Evolutionary conservation across 2,797 vertebrate genomes (phyloP), one percentile per base, ranked within the genome.

Genomic region (Melanotaenia trifasciata): DNA sequence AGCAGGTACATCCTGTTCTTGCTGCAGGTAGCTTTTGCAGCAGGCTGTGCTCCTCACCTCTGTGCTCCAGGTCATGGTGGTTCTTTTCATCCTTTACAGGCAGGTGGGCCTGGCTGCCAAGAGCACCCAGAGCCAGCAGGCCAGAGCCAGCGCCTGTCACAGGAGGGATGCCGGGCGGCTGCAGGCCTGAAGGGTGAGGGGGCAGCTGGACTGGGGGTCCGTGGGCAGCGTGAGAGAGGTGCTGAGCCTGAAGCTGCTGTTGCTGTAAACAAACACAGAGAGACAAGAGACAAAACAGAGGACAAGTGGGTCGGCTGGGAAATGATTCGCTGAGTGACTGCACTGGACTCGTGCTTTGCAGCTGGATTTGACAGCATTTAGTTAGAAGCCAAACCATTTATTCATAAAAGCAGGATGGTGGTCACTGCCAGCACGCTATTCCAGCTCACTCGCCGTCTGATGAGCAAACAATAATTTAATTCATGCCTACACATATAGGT

Each of bases 241-340:
- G 97, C 93, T 98, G 97, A 0, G 97, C 97, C 95, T 99, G 97
- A 78, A 98, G 96, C 92, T 98, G 97, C 94, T 98, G 97, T 94
- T 98, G 97, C 97, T 98, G 95, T 74, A 93, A 94, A 91, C 69
- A 85, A 84, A 79, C 4, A 45, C 63, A 71, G 47, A 36, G 67
- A 81, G 69, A 78, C 71, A 6, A 61, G 74, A 89, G 75, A 93
- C 51, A 61, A 78, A 64, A 87, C 84, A 83, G 69, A 87, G 56
- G 68, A 84, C 79, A 78, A 91, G 89, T 84, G 86, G 85, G 93
- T 86, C 79, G 90, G 67, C 35, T 87, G 92, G 84, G 90, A 90
- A 93, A 77, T 22, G 79, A 78, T 71, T 84, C 79, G 51, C 70
- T 76, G 84, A 86, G 81, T 70, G 82, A 69, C 64, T 45, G 30